Evolutionary conservation across 2,113 vertebrate species (phyloP), one percentile per base, ranked within the genome.

Genomic region (Pampusana beccarii): DNA sequence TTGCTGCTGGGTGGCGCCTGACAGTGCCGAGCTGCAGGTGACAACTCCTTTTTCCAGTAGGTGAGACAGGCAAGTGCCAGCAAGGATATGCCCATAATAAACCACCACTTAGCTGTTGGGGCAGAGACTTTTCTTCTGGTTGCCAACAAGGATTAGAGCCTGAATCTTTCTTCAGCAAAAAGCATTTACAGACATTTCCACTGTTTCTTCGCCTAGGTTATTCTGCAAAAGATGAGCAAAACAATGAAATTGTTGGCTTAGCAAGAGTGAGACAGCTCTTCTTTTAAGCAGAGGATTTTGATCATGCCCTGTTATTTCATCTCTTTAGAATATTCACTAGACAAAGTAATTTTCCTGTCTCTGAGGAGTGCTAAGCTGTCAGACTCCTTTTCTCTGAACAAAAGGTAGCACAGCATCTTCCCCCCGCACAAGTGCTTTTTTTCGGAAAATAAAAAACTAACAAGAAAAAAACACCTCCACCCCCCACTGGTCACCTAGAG

Each of bases 341-440:
- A 96, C 90, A 92, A 83, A 94, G 54, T 85, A 87, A 92, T 97
- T 96, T 95, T 95, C 73, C 70, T 95, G 73, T 92, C 93, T 96
- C 73, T 82, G 58, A 93, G 80, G 53, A 81, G 19, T 5, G 53
- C 53, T 89, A 86, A 94, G 80, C 77, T 97, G 73, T 89, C 92
- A 92, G 86, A 71, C 86, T 91, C 69, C 65, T 88, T 72, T 88
- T 92, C 74, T 81, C 70, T 58, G n/a, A 92, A 75, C 53, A 87
- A 94, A 94, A 91, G 29, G 13, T 26, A 70, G 56, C 51, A 40
- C 71, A 89, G 58, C 25, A 82, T 34, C 66, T 92, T 88, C 50
- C 44, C 79, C 73, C n/a, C 34, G 65, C 69, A 83, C 31, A 20
- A 61, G 13, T 18, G 40, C 48, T 73, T 86, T 86, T 88, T 53